Conservation (phyloP, 1,140 invertebrate species). For the Drosophila santomea region DNA sequence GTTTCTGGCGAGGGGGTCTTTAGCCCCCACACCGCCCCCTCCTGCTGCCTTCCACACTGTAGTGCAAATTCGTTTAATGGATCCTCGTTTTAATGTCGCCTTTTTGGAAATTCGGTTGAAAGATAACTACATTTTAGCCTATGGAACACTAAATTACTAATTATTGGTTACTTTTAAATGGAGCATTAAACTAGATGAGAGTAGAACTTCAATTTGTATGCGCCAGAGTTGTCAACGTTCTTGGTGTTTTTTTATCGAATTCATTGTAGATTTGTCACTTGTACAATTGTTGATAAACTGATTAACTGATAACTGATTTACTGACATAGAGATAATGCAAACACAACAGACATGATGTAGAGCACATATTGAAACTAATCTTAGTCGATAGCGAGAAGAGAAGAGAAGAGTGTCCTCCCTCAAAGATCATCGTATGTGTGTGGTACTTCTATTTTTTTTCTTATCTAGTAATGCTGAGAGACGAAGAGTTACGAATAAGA, state of each 20-base stretch:
- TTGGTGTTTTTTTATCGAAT: slow-evolving; percentile 57
- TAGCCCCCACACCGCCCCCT: slow-evolving; percentile 2
- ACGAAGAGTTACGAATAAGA: slow-evolving; percentile 72
- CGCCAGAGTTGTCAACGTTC: slow-evolving; percentile 44
- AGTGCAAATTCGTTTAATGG: slow-evolving; percentile 46
- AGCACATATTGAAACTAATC: slow-evolving; percentile 52
- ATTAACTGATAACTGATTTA: slow-evolving; percentile 39
- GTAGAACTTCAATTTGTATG: slow-evolving; percentile 13
- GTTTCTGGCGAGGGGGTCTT: slow-evolving; percentile 3
- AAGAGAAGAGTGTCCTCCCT: slow-evolving; percentile 13
- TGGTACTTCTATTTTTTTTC: slow-evolving; percentile 65
- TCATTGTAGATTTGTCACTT: slow-evolving; percentile 70
- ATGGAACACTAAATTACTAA: slow-evolving; percentile 24
- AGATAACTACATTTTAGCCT: slow-evolving; percentile 16
- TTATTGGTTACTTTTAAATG: slow-evolving; percentile 43
- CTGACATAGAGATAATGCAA: slow-evolving; percentile 29
- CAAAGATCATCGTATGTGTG: slow-evolving; percentile 51
- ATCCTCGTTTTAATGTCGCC: slow-evolving; percentile 15
- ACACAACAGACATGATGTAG: slow-evolving; percentile 57
- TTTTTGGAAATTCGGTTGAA: slow-evolving; percentile 2
- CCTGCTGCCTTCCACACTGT: slow-evolving; percentile 37
- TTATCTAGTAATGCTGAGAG: slow-evolving; percentile 73
- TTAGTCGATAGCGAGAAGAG: slow-evolving; percentile 34
- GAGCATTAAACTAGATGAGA: slow-evolving; percentile 14
- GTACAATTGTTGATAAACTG: slow-evolving; percentile 71